Evolutionary conservation across 1,140 invertebrate species (phyloP).

Genomic region (Heliconius hewitsoni): DNA sequence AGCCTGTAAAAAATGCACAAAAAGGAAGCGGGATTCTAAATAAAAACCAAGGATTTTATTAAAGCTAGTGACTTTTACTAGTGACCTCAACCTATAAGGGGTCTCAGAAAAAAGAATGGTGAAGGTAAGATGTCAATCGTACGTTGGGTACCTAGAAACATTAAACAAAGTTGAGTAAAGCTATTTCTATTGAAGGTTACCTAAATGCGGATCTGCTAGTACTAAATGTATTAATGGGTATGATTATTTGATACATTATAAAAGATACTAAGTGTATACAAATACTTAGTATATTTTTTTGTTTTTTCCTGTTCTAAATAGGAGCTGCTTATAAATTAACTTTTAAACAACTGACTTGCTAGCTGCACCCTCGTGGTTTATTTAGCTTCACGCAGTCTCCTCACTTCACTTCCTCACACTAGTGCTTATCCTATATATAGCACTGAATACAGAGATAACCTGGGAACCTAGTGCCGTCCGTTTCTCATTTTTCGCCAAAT

Average conservation of each 20-base stretch:
- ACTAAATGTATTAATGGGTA: background rate
- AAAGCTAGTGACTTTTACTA: slow-evolving; percentile 32
- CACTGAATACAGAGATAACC: too few relatives aligned
- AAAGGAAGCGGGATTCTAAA: slow-evolving; percentile 34
- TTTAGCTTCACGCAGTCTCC: too few relatives aligned
- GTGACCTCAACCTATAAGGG: slow-evolving; percentile 37
- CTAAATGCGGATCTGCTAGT: slow-evolving; percentile 26
- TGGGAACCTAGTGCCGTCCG: too few relatives aligned
- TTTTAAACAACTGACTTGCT: too few relatives aligned
- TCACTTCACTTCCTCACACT: too few relatives aligned
- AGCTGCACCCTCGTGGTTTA: too few relatives aligned
- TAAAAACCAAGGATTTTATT: slow-evolving; percentile 30
- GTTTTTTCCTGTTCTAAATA: too few relatives aligned
- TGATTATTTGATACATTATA: background rate
- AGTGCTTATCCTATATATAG: too few relatives aligned
- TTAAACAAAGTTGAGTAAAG: slow-evolving; percentile 26
- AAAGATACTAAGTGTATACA: too few relatives aligned
- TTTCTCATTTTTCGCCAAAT: too few relatives aligned
- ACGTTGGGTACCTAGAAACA: slow-evolving; percentile 34
- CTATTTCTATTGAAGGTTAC: slow-evolving; percentile 36
- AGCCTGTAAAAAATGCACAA: slow-evolving; percentile 16
- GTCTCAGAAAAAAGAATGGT: slow-evolving; percentile 36
- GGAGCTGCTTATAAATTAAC: too few relatives aligned
- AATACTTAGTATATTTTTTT: background rate
- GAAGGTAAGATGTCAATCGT: slow-evolving; percentile 41